These are phyloP conservation scores for Heliocidaris erythrogramma DNA, from an alignment of 35 echinoderm and acorn worm species.

Conservation along the genomic window DNA sequence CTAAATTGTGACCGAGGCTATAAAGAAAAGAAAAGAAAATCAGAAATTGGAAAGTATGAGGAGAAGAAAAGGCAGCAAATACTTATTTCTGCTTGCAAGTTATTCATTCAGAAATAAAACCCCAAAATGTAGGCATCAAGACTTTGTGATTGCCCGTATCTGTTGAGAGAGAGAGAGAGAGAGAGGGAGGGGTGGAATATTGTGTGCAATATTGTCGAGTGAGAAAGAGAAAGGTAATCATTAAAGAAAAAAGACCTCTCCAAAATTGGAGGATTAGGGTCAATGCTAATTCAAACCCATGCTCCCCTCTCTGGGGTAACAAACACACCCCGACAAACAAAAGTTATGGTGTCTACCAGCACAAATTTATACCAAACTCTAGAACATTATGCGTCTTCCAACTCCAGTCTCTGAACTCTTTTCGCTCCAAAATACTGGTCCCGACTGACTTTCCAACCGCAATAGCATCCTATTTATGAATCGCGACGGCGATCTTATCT, in stretches of 20 bases:
- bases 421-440: background rate
- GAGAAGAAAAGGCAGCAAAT: no score
- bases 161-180: background rate
- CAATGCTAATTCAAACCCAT: background rate
- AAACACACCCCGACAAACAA: background rate
- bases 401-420: background rate
- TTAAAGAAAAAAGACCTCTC: background rate
- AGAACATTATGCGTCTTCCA: background rate
- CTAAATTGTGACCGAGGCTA: no score
- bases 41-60: no score
- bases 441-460: constrained; percentile 9
- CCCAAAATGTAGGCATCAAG: no score
- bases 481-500: constrained; percentile 34
- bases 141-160: no score
- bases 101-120: no score
- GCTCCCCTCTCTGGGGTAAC: background rate
- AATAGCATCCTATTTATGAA: constrained; percentile 26
- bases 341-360: background rate
- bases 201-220: background rate
- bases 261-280: background rate
- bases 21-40: no score
- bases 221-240: background rate
- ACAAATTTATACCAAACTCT: background rate
- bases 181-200: background rate
- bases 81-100: no score